Evolutionary conservation across 2,888 invertebrate genomes (phyloP).

Genomic region (Cheilosia vulpina): DNA sequence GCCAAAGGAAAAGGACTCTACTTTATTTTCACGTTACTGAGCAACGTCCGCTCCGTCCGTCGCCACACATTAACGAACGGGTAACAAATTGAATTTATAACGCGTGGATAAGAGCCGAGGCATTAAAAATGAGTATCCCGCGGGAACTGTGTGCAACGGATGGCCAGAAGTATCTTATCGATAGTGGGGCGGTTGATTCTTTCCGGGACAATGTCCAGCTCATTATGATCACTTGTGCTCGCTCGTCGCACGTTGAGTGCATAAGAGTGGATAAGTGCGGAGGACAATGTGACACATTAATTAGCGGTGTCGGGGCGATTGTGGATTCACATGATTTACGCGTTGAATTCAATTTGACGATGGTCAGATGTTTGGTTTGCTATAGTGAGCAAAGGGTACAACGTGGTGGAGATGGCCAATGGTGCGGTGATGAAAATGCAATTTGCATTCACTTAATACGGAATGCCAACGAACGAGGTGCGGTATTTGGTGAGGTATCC

Average conservation of each 20-base stretch:
- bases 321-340: slow-evolving; percentile 49
- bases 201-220: slow-evolving; percentile 37
- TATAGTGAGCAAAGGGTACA: background rate
- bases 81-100: slow-evolving; percentile 66
- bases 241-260: background rate
- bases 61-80: slow-evolving; percentile 59
- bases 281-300: slow-evolving; percentile 66
- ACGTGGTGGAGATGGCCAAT: no score
- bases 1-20: background rate
- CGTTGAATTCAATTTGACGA: slow-evolving; percentile 53
- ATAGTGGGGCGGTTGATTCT: slow-evolving; percentile 41
- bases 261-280: slow-evolving; percentile 46
- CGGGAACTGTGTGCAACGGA: slow-evolving; percentile 12
- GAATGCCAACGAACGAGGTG: slow-evolving; percentile 11
- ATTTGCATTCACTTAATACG: slow-evolving; percentile 24
- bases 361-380: background rate
- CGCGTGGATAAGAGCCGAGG: slow-evolving; percentile 36
- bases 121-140: slow-evolving; percentile 43
- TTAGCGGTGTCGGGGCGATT: slow-evolving; percentile 35
- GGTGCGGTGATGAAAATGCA: background rate
- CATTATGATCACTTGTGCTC: slow-evolving; percentile 35
- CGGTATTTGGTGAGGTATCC: slow-evolving; percentile 1
- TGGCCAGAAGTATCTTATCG: slow-evolving; percentile 59
- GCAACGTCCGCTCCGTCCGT: background rate
- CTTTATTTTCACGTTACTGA: background rate